These are phyloP conservation scores for Phytoseiulus persimilis DNA, from an alignment of 2,888 invertebrate species.

Conservation along the genomic window DNA sequence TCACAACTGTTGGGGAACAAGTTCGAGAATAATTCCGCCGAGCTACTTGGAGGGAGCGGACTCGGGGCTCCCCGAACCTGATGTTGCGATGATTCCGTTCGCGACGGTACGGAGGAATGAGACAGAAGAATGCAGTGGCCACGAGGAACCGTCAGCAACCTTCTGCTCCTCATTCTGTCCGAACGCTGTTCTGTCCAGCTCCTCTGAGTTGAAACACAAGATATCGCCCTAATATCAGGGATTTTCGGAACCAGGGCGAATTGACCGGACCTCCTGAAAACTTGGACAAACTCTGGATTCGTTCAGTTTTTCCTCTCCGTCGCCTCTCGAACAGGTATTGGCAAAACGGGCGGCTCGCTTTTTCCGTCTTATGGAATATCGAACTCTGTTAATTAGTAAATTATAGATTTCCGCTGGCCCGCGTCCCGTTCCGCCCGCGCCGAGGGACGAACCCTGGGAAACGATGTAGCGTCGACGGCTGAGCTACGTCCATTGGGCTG, in stretches of 20 bases:
- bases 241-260: no score
- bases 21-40: no score
- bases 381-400: slow-evolving; percentile 37
- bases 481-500: not conserved
- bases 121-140: no score
- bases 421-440: not conserved
- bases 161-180: not conserved
- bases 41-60: no score
- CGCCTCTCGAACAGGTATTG: slow-evolving; percentile 27
- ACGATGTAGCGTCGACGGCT: no score
- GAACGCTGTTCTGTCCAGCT: not conserved
- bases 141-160: not conserved
- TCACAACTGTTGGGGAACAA: no score
- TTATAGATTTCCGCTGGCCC: slow-evolving; percentile 28
- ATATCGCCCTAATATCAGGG: not conserved
- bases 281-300: not conserved
- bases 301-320: not conserved
- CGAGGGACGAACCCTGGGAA: not conserved
- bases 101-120: no score
- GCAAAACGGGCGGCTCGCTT: not conserved
- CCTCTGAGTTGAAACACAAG: not conserved
- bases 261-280: not conserved
- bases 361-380: slow-evolving; percentile 39
- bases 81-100: no score
- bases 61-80: no score